Conservation (phyloP, 2,888 invertebrate species). For the Nemotelus nigrinus region DNA sequence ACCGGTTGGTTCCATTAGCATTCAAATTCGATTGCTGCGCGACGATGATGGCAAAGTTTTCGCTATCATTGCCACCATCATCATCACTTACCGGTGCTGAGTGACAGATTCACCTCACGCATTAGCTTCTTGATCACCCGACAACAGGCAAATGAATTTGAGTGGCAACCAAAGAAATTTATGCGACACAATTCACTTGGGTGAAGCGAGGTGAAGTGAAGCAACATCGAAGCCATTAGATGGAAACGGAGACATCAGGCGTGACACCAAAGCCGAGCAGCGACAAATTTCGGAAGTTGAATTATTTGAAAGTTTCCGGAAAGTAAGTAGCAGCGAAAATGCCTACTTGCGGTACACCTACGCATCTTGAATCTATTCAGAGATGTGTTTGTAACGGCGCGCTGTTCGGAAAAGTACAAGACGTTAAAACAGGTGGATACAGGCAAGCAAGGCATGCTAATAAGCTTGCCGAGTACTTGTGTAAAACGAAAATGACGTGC, state of each 20-base stretch:
- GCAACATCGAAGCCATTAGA: too few relatives aligned
- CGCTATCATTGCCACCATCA: neutral
- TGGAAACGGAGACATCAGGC: neutral
- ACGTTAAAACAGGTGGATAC: too few relatives aligned
- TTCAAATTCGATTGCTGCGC: neutral
- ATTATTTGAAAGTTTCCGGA: neutral
- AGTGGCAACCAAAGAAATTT: neutral
- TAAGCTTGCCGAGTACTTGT: too few relatives aligned
- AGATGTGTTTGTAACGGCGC: too few relatives aligned
- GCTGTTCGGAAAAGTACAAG: too few relatives aligned
- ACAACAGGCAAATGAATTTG: neutral
- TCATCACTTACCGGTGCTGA: neutral
- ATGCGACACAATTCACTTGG: neutral
- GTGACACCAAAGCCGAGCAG: neutral
- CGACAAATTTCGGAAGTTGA: neutral
- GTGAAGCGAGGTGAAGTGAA: too few relatives aligned
- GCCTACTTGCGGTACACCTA: neutral
- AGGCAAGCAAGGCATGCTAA: too few relatives aligned
- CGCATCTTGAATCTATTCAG: neutral
- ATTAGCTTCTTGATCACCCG: neutral
- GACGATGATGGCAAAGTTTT: neutral
- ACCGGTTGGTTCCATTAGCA: neutral
- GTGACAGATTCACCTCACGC: constrained; percentile 9
- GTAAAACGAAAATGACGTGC: too few relatives aligned
- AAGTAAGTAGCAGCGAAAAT: neutral